A percentile compares a stretch with the other conserved stretches of the same genome.
phyloP scores from a whole-genome alignment of 2,888 invertebrate species.

The Heliconius aoede region DNA sequence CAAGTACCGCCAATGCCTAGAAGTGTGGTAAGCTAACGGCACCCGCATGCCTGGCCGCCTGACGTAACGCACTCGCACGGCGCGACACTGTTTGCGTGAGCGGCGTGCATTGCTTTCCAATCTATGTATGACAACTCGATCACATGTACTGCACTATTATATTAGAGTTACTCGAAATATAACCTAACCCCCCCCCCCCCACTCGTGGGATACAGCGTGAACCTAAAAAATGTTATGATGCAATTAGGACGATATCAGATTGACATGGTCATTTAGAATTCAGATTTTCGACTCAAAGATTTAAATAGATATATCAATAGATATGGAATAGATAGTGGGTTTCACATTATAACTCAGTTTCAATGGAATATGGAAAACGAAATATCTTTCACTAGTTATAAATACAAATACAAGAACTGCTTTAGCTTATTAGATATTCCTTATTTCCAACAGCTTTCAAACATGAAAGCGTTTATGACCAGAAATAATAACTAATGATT shows the following conservation, averaged over 20 bases:
- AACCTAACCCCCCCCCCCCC: no score
- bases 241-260: no score
- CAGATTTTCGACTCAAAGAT: no score
- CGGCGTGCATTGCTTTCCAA: conserved; percentile 45
- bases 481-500: not conserved
- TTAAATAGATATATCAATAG: no score
- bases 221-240: no score
- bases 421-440: not conserved
- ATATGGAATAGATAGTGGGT: no score
- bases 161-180: no score
- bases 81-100: conserved; percentile 44
- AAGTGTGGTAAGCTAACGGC: conserved; percentile 49
- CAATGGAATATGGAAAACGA: not conserved
- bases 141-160: not conserved
- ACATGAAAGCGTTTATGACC: not conserved
- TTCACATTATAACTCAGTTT: not conserved
- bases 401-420: not conserved
- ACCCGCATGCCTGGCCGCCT: conserved; percentile 44
- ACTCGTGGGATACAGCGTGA: no score
- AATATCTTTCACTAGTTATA: not conserved
- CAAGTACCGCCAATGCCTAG: conserved; percentile 16
- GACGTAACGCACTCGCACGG: conserved; percentile 42
- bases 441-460: no score
- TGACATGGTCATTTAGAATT: no score
- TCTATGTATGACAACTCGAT: conserved; percentile 38